A percentile compares a stretch with the other conserved stretches of the same genome.
These are phyloP conservation scores for Crotalus tigris DNA, from an alignment of 2,113 vertebrate species.

Conservation along the genomic window DNA sequence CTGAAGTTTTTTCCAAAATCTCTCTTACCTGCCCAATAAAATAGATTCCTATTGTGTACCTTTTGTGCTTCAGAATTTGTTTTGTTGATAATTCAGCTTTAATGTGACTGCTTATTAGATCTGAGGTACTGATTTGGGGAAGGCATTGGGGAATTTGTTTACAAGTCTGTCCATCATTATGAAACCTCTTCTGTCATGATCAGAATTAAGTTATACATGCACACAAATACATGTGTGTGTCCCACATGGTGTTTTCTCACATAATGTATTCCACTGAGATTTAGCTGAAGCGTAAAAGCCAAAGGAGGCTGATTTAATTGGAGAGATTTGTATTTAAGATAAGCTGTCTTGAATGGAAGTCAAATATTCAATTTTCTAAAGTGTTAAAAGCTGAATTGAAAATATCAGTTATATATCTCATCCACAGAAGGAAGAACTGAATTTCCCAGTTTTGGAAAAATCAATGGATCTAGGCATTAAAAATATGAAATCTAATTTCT, in stretches of 20 bases:
- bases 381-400: background rate
- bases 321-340: background rate
- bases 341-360: background rate
- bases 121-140: background rate
- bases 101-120: background rate
- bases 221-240: no score
- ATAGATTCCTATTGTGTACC: background rate
- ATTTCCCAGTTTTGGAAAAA: background rate
- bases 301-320: background rate
- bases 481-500: background rate
- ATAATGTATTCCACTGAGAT: background rate
- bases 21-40: background rate
- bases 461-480: background rate
- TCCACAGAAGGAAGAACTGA: background rate
- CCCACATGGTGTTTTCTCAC: background rate
- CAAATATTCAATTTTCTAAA: background rate
- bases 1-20: background rate
- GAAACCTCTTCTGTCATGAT: no score
- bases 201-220: no score
- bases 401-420: background rate
- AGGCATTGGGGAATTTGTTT: no score
- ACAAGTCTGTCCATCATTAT: no score
- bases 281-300: background rate
- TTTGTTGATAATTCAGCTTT: background rate
- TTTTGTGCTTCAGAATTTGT: background rate